Evolutionary conservation across 2,888 invertebrate genomes (phyloP).

Genomic region (Platycheirus albimanus): DNA sequence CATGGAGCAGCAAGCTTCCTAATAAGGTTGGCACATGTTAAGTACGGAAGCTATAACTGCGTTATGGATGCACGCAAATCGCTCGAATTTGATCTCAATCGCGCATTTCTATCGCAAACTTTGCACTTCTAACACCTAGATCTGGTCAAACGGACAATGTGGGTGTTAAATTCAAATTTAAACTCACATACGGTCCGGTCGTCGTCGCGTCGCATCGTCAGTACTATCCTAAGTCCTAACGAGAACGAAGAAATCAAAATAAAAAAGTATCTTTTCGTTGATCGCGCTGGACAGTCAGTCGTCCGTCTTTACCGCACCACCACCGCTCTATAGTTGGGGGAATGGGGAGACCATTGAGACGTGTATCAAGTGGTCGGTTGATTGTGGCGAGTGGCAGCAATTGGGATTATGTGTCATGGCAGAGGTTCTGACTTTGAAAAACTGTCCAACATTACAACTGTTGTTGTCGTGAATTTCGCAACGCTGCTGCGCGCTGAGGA

Average conservation of each 20-base stretch:
- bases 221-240: too few species aligned
- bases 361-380: conserved; percentile 68
- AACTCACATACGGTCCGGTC: conserved; percentile 76
- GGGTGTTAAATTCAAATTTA: conserved; percentile 75
- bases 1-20: conserved; percentile 81
- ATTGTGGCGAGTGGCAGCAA: conserved; percentile 73
- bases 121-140: conserved; percentile 72
- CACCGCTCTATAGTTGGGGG: neutral
- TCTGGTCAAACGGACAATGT: conserved; percentile 51
- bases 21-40: conserved; percentile 83
- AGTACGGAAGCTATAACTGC: conserved; percentile 81
- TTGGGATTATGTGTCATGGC: conserved; percentile 73
- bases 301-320: conserved; percentile 11
- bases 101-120: conserved; percentile 76
- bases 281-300: conserved; percentile 35
- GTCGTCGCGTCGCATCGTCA: too few species aligned
- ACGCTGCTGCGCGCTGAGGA: conserved; percentile 26
- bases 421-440: conserved; percentile 69
- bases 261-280: conserved; percentile 20
- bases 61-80: conserved; percentile 80
- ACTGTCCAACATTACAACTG: conserved; percentile 60
- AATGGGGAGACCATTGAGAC: conserved; percentile 63
- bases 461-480: conserved; percentile 66
- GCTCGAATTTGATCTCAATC: conserved; percentile 78
- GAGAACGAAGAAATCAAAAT: conserved; percentile 29